phyloP scores from a whole-genome alignment of 2,888 invertebrate genomes.

The Eupithecia tripunctaria region DNA sequence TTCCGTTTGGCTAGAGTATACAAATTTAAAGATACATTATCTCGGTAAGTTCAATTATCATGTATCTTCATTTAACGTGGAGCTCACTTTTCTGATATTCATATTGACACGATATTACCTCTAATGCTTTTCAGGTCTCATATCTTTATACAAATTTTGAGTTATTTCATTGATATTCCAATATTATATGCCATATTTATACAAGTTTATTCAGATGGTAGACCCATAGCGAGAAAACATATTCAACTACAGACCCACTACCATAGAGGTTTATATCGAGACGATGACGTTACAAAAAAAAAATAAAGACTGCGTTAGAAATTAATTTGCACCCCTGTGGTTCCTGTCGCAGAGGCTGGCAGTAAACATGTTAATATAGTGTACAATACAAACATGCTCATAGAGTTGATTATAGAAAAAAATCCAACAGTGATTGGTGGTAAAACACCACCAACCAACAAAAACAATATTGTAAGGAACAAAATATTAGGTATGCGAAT shows the following conservation, averaged over 20 bases:
- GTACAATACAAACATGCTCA: background rate
- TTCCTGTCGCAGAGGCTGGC: background rate
- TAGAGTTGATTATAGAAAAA: background rate
- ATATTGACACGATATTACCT: background rate
- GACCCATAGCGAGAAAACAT: background rate
- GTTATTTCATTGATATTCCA: background rate
- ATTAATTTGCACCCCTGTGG: background rate
- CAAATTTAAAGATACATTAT: background rate
- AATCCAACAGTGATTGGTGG: background rate
- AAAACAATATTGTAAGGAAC: background rate
- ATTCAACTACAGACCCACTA: too few relatives aligned
- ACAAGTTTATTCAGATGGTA: background rate
- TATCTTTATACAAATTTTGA: background rate
- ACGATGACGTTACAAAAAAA: too few relatives aligned
- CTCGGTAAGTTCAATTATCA: background rate
- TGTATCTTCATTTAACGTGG: background rate
- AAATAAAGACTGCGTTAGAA: background rate
- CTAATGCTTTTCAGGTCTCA: background rate
- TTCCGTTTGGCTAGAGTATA: background rate
- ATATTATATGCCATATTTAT: background rate
- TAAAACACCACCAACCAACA: background rate
- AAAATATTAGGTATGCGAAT: background rate
- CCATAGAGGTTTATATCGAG: background rate
- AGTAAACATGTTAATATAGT: background rate
- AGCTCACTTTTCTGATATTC: background rate